A percentile compares a stretch with the other conserved stretches of the same genome.
Conservation (phyloP, 2,797 vertebrate species). For the Hippopotamyrus pictus region DNA sequence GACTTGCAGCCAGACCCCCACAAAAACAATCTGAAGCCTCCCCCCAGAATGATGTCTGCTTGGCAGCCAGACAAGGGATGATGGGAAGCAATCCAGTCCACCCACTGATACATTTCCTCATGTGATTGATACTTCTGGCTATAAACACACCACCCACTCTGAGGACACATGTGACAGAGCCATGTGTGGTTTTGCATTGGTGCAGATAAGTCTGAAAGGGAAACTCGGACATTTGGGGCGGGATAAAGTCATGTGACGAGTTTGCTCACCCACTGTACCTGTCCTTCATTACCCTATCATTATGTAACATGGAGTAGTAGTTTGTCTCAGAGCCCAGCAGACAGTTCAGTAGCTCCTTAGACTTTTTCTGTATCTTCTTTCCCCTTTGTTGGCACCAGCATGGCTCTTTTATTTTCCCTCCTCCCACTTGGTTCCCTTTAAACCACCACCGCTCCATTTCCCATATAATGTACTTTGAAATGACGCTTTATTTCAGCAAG, state of each 20-base stretch:
- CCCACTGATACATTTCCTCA: not conserved
- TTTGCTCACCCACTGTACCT: not conserved
- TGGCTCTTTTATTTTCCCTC: not conserved
- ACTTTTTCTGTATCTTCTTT: not conserved
- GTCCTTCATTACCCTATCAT: not conserved
- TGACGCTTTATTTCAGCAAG: not conserved
- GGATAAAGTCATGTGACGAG: not conserved
- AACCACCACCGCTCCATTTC: not conserved
- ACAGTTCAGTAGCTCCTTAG: not conserved
- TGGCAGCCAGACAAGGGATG: not conserved
- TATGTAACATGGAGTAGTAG: not conserved
- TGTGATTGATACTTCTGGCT: not conserved
- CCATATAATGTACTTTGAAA: not conserved
- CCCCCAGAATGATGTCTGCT: not conserved
- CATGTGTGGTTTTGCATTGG: not conserved
- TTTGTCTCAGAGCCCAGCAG: not conserved
- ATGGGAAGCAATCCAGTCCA: not conserved
- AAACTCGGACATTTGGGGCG: not conserved
- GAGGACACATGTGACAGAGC: not conserved
- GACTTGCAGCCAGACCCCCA: not conserved
- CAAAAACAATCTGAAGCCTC: not conserved
- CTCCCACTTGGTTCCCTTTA: not conserved
- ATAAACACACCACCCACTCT: not conserved
- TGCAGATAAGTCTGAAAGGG: not conserved
- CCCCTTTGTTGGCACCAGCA: not conserved